Evolutionary conservation across 2,888 invertebrate species (phyloP), one percentile per base, ranked within the genome.

Genomic region (Bedellia somnulentella): DNA sequence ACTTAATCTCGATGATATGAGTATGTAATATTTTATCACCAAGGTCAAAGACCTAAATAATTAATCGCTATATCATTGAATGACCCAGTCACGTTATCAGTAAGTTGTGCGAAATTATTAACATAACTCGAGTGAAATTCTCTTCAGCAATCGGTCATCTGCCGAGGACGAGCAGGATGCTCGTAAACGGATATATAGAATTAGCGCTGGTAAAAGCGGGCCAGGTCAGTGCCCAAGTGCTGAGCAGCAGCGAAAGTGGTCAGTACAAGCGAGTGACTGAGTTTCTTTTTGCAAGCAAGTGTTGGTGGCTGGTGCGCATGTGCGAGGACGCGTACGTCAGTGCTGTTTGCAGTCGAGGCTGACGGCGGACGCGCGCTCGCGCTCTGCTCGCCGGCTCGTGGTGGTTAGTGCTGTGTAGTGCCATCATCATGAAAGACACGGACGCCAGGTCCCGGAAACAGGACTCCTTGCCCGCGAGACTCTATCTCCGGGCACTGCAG

Each of bases 401-500:
- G 21, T 9, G n/a, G 11, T 10, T 10, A 22, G 22, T 22, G 22
- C 9, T 5, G 29, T 14, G 15, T 5, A 15, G 29, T 23, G 16
- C 9, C 24, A 24, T 2, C 21, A 8, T 2, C 36, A 32, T 32
- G 32, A 30, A 27, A 22, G 32, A 32, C 29, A 57, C 66, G 42
- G 67, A 62, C 43, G 58, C 70, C 42, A 61, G 68, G 43, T 58
- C 68, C 52, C 53, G 68, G 40, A 43, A 49, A 36, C 41, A 51
- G 39, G 58, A 60, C 42, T 43, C 57, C 31, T 49, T 68, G 31
- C 64, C 80, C 25, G 76, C 77, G 43, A 59, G 80, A 37, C 58
- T 81, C 32, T 81, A 78, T 53, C 56, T 79, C 45, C 62, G 81
- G 39, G 82, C 82, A 37, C 77, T 81, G 16, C 78, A 82, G 35